Conservation (phyloP, 2,888 invertebrate genomes). For the Drosophila subquinaria region DNA sequence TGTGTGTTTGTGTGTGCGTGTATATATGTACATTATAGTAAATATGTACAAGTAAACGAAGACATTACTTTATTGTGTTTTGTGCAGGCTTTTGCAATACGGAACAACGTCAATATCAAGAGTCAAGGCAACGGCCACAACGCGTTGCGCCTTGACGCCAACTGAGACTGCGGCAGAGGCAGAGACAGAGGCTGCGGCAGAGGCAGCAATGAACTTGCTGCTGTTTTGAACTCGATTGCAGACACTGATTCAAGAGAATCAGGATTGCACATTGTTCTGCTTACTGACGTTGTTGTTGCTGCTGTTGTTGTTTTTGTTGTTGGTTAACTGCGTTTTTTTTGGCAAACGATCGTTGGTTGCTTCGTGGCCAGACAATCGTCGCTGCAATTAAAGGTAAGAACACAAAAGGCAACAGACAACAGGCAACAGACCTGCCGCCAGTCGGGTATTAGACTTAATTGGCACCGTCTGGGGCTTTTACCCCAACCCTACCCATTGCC, state of each 20-base stretch:
- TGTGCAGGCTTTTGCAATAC: conserved; percentile 61
- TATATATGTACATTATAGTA: conserved; percentile 8
- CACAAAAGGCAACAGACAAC: conserved; percentile 20
- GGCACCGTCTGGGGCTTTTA: conserved; percentile 46
- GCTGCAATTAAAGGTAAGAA: conserved; percentile 59
- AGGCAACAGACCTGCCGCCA: conserved; percentile 18
- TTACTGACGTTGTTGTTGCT: conserved; percentile 9
- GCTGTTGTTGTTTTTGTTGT: conserved; percentile 9
- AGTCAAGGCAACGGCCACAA: conserved; percentile 68
- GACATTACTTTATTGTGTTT: conserved; percentile 35
- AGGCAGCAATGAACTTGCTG: conserved; percentile 53
- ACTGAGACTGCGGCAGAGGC: conserved; percentile 23
- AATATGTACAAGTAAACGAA: conserved; percentile 8
- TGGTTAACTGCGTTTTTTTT: conserved; percentile 25
- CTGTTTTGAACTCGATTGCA: conserved; percentile 47
- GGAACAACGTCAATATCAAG: conserved; percentile 62
- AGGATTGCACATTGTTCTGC: conserved; percentile 46
- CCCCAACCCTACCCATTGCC: conserved; percentile 5
- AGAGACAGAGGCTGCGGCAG: conserved; percentile 21
- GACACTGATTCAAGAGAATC: conserved; percentile 28
- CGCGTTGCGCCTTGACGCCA: conserved; percentile 11
- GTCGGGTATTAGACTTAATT: conserved; percentile 67
- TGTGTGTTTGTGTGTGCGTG: conserved; percentile 13
- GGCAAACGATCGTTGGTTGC: conserved; percentile 31
- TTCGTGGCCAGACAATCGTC: conserved; percentile 27